Base-by-base conservation (phyloP, 2,888 invertebrate genomes). In the Tridacna gigas region DNA sequence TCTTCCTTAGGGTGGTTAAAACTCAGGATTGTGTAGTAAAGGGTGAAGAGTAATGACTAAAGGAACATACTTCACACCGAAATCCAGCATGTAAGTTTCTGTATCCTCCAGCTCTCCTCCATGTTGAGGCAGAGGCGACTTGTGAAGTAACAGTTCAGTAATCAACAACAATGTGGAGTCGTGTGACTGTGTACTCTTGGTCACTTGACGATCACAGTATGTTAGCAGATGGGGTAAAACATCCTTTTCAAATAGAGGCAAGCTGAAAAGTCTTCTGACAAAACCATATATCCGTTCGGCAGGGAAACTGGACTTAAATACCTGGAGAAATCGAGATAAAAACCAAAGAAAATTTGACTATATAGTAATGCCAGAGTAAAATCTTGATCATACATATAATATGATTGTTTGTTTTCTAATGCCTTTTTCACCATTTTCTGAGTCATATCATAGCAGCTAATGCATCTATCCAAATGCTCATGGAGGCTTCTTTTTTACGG, bases 121-220 rank as follows among this genome's bases (percentile, higher is more conserved):
- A 83, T 91, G 89, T 0, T 95, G 95, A 12, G 96, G 96, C 0
- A 96, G 94, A 0, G 97, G 96, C 11, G 96, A 96, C 94, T 97
- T 97, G 75, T 95, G 95, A 60, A 96, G 91, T 60, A 97, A 95
- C 74, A 98, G 96, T 92, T 96, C 96, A 0, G 96, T 96, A 22
- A 97, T 93, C 45, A 97, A 95, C 69, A 96, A 94, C 90, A 97
- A 95, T 18, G 89, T 82, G 45, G 73, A 67, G 61, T 83, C 76
- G n/a, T 82, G 81, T 28, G 61, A 67, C 13, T 28, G 67, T 47
- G 25, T 56, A 12, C 73, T 60, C 69, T 83, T 78, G 48, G 80
- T 48, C 12, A 84, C 56, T 15, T 77, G 75, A 25, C 37, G 71
- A 47, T 91, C 89, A 77, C 91, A 90, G 81, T 88, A 93, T 9